A percentile compares a stretch with the other conserved stretches of the same genome.
phyloP scores from a whole-genome alignment of 2,797 vertebrate genomes.

The Epinephelus awoara region DNA sequence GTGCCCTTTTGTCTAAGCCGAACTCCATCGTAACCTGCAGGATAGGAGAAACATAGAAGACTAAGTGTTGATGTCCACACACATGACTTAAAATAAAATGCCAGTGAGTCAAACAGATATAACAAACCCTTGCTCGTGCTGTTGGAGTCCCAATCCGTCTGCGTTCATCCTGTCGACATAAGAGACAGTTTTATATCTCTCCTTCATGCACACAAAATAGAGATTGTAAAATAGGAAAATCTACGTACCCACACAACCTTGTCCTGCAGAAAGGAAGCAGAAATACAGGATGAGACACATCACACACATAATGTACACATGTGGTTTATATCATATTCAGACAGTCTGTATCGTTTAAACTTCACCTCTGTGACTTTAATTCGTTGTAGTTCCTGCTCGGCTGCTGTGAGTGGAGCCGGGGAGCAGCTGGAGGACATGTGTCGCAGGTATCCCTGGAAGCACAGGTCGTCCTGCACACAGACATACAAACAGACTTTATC shows the following conservation, averaged over 20 bases:
- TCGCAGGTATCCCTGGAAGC: constrained; percentile 93
- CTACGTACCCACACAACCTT: constrained; percentile 86
- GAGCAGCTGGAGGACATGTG: constrained; percentile 91
- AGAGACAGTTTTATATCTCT: constrained; percentile 11
- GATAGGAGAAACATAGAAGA: neutral
- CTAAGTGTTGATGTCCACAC: neutral
- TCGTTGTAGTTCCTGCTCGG: constrained; percentile 94
- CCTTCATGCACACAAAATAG: neutral
- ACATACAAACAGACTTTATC: constrained; percentile 5
- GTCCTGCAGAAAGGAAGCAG: constrained; percentile 75
- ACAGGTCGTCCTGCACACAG: constrained; percentile 92
- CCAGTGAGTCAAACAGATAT: neutral
- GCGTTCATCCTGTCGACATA: constrained; percentile 83
- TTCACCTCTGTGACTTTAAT: constrained; percentile 96
- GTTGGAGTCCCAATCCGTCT: constrained; percentile 80
- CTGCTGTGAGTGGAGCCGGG: constrained; percentile 92
- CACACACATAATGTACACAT: neutral
- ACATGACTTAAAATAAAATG: neutral
- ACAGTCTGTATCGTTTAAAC: neutral
- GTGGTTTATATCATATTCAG: neutral
- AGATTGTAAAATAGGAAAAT: constrained; percentile 26
- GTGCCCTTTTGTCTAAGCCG: constrained; percentile 94
- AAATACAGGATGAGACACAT: constrained; percentile 29
- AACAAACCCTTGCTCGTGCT: constrained; percentile 82
- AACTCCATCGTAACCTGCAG: constrained; percentile 95